Evolutionary conservation across 1,140 invertebrate species (phyloP).

Genomic region (Drosophila malerkotliana): DNA sequence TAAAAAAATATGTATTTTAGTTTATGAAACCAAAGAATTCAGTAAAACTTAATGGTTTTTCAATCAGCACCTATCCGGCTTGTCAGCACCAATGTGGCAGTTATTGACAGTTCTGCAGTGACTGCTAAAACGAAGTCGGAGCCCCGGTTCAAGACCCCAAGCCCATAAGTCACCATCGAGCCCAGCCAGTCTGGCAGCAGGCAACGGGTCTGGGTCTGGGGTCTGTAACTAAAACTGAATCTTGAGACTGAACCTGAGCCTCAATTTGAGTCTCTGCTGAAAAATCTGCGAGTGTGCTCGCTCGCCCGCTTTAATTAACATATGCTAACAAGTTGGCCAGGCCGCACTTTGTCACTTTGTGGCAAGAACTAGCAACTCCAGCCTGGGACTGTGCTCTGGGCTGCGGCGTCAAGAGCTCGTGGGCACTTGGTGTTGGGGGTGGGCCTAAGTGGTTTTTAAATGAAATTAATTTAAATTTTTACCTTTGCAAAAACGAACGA

Average conservation of each 20-base stretch:
- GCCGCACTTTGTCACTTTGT: conserved; percentile 77
- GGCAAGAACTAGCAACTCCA: conserved; percentile 54
- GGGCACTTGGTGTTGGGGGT: conserved; percentile 68
- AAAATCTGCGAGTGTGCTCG: conserved; percentile 42
- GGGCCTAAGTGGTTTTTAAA: conserved; percentile 81
- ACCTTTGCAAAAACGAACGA: conserved; percentile 31
- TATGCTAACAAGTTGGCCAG: conserved; percentile 80
- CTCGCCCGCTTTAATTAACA: conserved; percentile 80
- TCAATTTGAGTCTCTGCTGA: conserved; percentile 11
- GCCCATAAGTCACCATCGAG: conserved; percentile 67
- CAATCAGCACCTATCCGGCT: conserved; percentile 32
- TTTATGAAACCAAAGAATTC: neutral
- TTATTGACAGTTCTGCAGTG: conserved; percentile 63
- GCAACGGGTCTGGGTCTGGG: conserved; percentile 40
- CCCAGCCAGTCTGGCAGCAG: conserved; percentile 64
- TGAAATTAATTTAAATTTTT: conserved; percentile 79
- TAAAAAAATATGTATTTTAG: conserved; percentile 2
- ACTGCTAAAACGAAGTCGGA: conserved; percentile 64
- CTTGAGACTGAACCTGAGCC: conserved; percentile 1
- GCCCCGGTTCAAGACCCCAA: conserved; percentile 62
- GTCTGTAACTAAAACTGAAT: neutral
- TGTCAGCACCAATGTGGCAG: conserved; percentile 53
- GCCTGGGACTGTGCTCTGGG: conserved; percentile 11
- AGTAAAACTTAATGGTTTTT: neutral
- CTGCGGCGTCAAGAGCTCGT: conserved; percentile 46